A percentile compares a stretch with the other conserved stretches of the same genome.
Conservation (phyloP, 1,140 invertebrate genomes). For the Pseudomyrmex pallidus region DNA sequence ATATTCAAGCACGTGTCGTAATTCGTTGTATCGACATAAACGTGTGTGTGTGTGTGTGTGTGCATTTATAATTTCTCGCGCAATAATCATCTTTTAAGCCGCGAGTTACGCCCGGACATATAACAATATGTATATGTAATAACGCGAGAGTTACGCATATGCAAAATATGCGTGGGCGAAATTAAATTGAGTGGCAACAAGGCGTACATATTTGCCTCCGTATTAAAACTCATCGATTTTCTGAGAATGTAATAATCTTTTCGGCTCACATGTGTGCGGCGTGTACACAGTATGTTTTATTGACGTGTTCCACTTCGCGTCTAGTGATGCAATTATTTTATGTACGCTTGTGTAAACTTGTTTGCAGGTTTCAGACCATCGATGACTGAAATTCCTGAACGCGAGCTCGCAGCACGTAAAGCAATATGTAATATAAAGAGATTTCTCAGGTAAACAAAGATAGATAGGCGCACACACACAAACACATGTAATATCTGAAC, state of each 20-base stretch:
- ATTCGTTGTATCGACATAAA: too few species aligned
- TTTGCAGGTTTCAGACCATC: constrained; percentile 32
- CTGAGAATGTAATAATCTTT: background rate
- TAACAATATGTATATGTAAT: too few species aligned
- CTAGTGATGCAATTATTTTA: constrained; percentile 40
- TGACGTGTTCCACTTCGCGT: background rate
- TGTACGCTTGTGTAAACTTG: constrained; percentile 30
- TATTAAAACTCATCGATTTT: background rate
- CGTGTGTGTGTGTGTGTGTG: too few species aligned
- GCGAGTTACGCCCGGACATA: too few species aligned
- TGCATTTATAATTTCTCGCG: too few species aligned
- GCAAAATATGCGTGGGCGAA: too few species aligned
- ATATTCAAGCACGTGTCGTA: too few species aligned
- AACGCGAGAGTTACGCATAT: too few species aligned
- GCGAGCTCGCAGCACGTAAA: constrained; percentile 53
- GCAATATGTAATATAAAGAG: constrained; percentile 60
- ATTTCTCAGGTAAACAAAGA: constrained; percentile 10
- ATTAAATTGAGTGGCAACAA: too few species aligned
- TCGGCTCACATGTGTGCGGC: background rate
- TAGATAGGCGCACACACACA: background rate
- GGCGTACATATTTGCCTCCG: too few species aligned
- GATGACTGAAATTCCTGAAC: constrained; percentile 45
- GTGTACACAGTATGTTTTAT: background rate
- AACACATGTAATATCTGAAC: constrained; percentile 12
- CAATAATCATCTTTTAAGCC: too few species aligned